phyloP scores from a whole-genome alignment of 2,888 invertebrate species.

The Stenichneumon culpator region DNA sequence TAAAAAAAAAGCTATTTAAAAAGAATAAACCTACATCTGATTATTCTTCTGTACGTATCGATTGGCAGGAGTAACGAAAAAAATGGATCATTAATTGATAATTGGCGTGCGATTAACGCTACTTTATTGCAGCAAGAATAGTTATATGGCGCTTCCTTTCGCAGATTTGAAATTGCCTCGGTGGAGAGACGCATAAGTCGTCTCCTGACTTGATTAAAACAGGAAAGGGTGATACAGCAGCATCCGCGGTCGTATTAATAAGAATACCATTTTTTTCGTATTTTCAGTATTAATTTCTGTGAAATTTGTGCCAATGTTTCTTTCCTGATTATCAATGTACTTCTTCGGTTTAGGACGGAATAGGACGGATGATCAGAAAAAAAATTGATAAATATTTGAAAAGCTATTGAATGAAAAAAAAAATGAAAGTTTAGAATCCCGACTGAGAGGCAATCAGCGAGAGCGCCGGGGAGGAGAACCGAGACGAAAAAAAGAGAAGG shows the following conservation, averaged over 20 bases:
- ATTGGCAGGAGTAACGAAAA: background rate
- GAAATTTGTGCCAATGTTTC: background rate
- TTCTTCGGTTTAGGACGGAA: background rate
- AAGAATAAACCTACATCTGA: too few relatives aligned
- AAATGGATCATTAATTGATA: too few relatives aligned
- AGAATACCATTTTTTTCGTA: background rate
- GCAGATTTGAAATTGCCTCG: slow-evolving; percentile 60
- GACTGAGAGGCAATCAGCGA: slow-evolving; percentile 27
- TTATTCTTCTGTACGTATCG: background rate
- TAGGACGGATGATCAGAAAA: background rate
- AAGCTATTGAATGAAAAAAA: slow-evolving; percentile 15
- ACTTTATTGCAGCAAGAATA: slow-evolving; percentile 64
- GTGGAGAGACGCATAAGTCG: slow-evolving; percentile 60
- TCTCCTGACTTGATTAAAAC: slow-evolving; percentile 61
- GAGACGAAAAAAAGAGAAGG: slow-evolving; percentile 41
- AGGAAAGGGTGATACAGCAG: slow-evolving; percentile 31
- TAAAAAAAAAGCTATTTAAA: too few relatives aligned
- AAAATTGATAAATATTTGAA: background rate
- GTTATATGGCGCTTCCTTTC: slow-evolving; percentile 58
- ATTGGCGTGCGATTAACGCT: slow-evolving; percentile 52
- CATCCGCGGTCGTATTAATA: background rate
- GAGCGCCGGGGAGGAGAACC: slow-evolving; percentile 20
- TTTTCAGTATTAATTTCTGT: background rate
- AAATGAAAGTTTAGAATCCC: slow-evolving; percentile 18
- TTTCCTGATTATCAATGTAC: background rate